Base-by-base conservation (phyloP, 2,888 invertebrate genomes). In the Xestia sexstrigata region DNA sequence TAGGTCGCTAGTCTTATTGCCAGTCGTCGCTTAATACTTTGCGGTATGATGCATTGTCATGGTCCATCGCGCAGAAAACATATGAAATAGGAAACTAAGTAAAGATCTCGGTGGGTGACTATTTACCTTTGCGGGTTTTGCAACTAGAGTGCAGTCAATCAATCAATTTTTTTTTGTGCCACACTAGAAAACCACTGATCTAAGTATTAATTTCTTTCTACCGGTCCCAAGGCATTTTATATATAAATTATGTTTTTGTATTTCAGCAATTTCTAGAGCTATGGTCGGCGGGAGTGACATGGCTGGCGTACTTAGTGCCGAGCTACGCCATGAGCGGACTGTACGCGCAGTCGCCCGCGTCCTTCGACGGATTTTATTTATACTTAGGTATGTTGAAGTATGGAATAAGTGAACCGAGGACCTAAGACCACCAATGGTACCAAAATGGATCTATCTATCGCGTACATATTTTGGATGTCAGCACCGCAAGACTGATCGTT, bases 291-390 rank as follows among this genome's bases (percentile, higher is more conserved):
- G 96, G 98, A 70, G 97, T 98, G 84, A 97, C 99, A 69, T 99
- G 99, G 97, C 91, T 99, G 86, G 98, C 98, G 7, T 99, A 98
- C 92, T 93, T 99, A 73, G 97, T 99, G 78, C 99, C 99, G 26
- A 98, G 98, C 66, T 99, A 98, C 92, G 98, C 98, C 30, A 99
- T 99, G 99, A 98, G 98, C 45, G 98, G 98, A 0, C 94, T 98
- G 0, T 98, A 98, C 89, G 97, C 98, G 88, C 98, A 98, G 90
- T 97, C 97, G 20, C 96, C 97, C 23, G 97, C 96, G 68, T 97
- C 97, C 8, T 94, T 98, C 87, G 97, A 97, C 74, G 98, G 98
- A 84, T 98, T 98, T 92, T 98, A 98, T 92, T 95, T 97, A 84
- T 98, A 98, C 92, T 97, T 98, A 96, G 98, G 98, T 98, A 94